Conservation (phyloP, 1,140 invertebrate species). For the Drosophila prosaltans region DNA sequence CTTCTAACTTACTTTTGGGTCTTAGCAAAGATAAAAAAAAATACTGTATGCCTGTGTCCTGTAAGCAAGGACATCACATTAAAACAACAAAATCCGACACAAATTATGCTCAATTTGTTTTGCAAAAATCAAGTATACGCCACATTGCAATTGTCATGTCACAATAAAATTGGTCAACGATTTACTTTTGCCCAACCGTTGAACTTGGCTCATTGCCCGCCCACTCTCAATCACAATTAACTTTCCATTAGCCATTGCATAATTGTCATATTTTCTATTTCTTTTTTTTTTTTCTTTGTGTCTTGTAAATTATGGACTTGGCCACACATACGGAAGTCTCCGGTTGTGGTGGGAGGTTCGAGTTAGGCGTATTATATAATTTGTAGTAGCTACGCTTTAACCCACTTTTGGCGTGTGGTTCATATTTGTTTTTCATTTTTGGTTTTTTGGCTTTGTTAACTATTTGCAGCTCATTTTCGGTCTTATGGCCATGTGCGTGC, state of each 20-base stretch:
- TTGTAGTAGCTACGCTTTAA: conserved; percentile 21
- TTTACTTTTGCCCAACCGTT: conserved; percentile 30
- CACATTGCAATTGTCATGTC: conserved; percentile 20
- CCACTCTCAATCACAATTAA: conserved; percentile 20
- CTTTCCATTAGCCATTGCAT: conserved; percentile 57
- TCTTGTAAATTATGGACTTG: conserved; percentile 56
- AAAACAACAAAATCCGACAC: neutral
- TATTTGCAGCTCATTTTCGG: conserved; percentile 83
- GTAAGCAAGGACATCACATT: neutral
- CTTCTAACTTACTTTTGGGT: too few species aligned
- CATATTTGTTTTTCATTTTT: conserved; percentile 35
- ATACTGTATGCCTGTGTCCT: neutral
- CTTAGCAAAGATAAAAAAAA: neutral
- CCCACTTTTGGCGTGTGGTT: conserved; percentile 36
- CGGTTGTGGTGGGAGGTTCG: neutral
- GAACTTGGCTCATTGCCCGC: conserved; percentile 67
- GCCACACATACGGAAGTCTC: conserved; percentile 51
- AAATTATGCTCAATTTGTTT: neutral
- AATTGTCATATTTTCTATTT: conserved; percentile 64
- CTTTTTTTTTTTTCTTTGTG: conserved; percentile 10
- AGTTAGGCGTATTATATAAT: conserved; percentile 45
- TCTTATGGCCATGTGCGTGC: conserved; percentile 84
- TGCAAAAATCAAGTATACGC: conserved; percentile 45
- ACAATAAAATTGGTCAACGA: conserved; percentile 15
- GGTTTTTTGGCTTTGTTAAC: conserved; percentile 12